phyloP scores from a whole-genome alignment of 2,113 vertebrate species.

The Bombycilla garrulus region DNA sequence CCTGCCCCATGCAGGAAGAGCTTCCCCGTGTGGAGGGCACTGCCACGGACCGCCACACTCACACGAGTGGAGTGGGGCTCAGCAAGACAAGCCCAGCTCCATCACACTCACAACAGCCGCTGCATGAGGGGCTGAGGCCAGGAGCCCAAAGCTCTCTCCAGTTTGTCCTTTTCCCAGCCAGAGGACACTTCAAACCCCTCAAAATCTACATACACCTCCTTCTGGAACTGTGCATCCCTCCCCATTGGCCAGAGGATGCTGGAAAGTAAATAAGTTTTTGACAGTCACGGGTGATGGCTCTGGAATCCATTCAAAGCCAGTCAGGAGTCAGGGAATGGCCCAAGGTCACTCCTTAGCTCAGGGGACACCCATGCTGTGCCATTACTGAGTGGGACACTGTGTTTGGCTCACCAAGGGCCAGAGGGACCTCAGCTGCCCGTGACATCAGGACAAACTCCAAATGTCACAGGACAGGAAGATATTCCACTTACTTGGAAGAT shows the following conservation, averaged over 20 bases:
- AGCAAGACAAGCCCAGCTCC: neutral
- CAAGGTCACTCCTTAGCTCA: neutral
- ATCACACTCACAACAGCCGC: neutral
- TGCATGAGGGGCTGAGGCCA: neutral
- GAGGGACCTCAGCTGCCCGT: neutral
- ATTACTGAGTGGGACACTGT: neutral
- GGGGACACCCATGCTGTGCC: neutral
- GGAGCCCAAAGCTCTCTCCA: neutral
- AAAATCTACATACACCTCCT: neutral
- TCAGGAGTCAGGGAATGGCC: neutral
- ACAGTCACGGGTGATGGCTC: neutral
- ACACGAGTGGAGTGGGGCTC: neutral
- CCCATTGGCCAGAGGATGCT: neutral
- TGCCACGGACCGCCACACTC: neutral
- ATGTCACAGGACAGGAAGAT: neutral
- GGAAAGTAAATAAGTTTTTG: neutral
- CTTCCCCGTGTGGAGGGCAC: neutral
- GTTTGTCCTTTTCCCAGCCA: neutral
- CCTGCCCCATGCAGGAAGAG: neutral
- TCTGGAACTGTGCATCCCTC: neutral
- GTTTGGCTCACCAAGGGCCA: neutral
- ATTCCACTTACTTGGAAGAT: conserved; percentile 89
- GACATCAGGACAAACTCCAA: neutral
- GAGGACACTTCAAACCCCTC: neutral
- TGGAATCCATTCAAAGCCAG: neutral